These are phyloP conservation scores for Pterocles burchelli DNA, from an alignment of 2,113 vertebrate species.

Conservation along the genomic window DNA sequence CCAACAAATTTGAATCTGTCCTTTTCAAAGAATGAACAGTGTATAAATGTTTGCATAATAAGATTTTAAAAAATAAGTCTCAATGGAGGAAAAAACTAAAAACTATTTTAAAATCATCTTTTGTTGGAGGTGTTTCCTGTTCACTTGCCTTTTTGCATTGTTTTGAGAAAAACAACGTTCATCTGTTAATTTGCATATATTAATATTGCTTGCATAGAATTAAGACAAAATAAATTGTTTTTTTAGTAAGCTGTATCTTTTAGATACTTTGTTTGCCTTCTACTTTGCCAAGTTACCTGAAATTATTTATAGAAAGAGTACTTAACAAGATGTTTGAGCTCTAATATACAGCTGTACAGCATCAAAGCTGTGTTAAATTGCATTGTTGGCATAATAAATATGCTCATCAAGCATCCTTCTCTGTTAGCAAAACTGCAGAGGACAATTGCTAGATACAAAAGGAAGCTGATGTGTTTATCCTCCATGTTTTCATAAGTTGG, in stretches of 20 bases:
- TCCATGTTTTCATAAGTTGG: not conserved
- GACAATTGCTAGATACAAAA: not conserved
- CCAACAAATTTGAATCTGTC: not conserved
- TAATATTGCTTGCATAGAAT: constrained; percentile 1
- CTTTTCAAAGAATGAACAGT: not conserved
- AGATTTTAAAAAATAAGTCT: not conserved
- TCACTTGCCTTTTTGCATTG: not conserved
- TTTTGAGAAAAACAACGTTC: not conserved
- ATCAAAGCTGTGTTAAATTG: constrained; percentile 34
- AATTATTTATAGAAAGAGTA: constrained; percentile 2
- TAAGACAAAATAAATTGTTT: constrained; percentile 14
- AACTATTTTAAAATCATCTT: not conserved
- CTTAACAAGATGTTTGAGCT: constrained; percentile 29
- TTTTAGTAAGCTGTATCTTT: not conserved
- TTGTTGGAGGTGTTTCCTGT: not conserved
- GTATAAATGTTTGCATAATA: not conserved
- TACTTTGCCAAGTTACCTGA: constrained; percentile 8
- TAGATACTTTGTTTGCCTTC: not conserved
- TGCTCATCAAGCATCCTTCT: not conserved
- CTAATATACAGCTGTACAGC: constrained; percentile 20
- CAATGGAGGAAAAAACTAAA: not conserved
- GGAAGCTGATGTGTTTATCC: not conserved
- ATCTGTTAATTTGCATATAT: not conserved
- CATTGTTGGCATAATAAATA: constrained; percentile 24
- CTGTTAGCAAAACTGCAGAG: not conserved